These are phyloP conservation scores for Limanda limanda DNA, from an alignment of 2,113 vertebrate genomes.

Conservation along the genomic window DNA sequence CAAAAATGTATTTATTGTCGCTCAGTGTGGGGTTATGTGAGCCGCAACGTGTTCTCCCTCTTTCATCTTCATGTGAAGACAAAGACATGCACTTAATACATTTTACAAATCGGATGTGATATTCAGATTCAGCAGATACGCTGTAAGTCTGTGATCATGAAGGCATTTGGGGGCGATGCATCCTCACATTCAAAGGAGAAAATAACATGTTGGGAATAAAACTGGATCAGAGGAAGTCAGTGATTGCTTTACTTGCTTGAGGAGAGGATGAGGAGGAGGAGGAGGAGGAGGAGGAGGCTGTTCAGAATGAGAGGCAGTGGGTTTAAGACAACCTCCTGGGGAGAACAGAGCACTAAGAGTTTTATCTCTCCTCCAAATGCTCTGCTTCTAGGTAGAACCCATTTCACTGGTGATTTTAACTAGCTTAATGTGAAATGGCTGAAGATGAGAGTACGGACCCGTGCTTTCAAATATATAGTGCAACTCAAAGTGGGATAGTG, in stretches of 20 bases:
- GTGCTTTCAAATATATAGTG: background rate
- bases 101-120: background rate
- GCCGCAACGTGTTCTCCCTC: background rate
- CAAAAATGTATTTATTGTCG: background rate
- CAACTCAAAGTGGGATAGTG: too few relatives aligned
- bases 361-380: slow-evolving; percentile 25
- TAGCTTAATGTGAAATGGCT: background rate
- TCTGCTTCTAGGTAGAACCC: slow-evolving; percentile 21
- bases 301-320: slow-evolving; percentile 12
- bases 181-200: background rate
- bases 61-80: background rate
- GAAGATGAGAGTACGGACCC: background rate
- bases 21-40: background rate
- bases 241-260: slow-evolving; percentile 23
- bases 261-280: slow-evolving; percentile 15
- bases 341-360: slow-evolving; percentile 26
- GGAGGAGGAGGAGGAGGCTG: slow-evolving; percentile 19
- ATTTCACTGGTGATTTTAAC: slow-evolving; percentile 1
- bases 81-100: background rate
- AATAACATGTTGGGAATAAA: slow-evolving; percentile 15
- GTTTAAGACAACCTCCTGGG: slow-evolving; percentile 31
- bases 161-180: background rate
- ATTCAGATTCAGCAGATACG: background rate
- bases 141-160: background rate
- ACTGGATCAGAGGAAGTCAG: slow-evolving; percentile 16